These are phyloP conservation scores for Tinamus guttatus DNA, from an alignment of 2,113 vertebrate genomes.

Conservation along the genomic window DNA sequence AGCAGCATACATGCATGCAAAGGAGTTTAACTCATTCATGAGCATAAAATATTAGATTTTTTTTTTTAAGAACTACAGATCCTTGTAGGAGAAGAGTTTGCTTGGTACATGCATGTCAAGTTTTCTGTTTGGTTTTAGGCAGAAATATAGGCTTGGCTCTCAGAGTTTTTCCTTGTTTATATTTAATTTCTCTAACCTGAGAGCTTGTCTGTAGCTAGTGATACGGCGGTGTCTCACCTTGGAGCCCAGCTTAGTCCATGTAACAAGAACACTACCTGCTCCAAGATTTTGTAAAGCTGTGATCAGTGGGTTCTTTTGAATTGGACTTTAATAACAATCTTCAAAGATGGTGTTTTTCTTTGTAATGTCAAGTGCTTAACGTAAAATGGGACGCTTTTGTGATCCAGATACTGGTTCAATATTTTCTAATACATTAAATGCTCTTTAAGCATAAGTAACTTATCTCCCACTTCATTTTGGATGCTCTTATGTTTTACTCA, in stretches of 20 bases:
- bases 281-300: background rate
- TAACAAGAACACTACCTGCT: background rate
- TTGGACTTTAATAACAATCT: background rate
- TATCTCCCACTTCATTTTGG: fast-evolving
- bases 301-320: background rate
- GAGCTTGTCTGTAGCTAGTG: background rate
- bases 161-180: background rate
- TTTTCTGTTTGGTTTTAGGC: background rate
- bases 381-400: background rate
- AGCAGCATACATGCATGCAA: fast-evolving
- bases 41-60: background rate
- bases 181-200: background rate
- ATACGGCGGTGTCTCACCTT: background rate
- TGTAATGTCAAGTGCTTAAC: background rate
- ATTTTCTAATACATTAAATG: background rate
- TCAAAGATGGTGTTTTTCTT: background rate
- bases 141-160: background rate
- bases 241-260: background rate
- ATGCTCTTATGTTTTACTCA: background rate
- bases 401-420: background rate
- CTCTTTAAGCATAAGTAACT: background rate
- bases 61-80: background rate
- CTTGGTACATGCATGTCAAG: background rate
- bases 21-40: background rate
- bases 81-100: background rate